Evolutionary conservation across 1,140 invertebrate species (phyloP), one percentile per base, ranked within the genome.

Genomic region (Cotesia vestalis): DNA sequence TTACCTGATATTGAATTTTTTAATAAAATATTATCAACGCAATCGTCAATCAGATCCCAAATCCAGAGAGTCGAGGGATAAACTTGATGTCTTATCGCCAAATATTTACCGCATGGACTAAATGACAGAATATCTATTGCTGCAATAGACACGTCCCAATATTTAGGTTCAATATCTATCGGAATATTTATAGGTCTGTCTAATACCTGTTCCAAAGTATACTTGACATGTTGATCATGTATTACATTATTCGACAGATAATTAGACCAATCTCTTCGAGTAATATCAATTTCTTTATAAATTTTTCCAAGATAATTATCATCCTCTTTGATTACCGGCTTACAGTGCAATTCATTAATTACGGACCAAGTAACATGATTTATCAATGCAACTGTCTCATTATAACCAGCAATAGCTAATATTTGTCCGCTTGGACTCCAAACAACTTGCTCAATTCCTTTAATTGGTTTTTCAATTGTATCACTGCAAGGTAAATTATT

Each of bases 11-110:
- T 79, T 38, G 75, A 71, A 75, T 84, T 86, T 74, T 83, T 79
- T n/a, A 85, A 74, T 59, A 86, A 74, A 9, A 87, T 72, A 75
- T 84, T 81, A 74, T 87, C 85, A 4, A 84, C 69, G 69, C 78
- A 75, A 59, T 85, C 82, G 2, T 79, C 79, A 46, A 73, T 36
- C 3, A 87, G 75, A 55, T 85, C 79, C 84, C 85, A 86, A 73
- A 87, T 84, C 84, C 84, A 86, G 11, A 86, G 72, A 2, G 84
- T 83, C 12, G 80, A 78, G 57, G 84, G 80, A 77, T 87, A 86
- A 72, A 84, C 78, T 73, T 84, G 78, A 75, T 87, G 84, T 34
- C 81, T 82, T 14, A 86, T 14, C 0, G 81, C 83, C 38, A 87
- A 76, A 74, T 83, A 86, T 71, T 79, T 80, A n/a, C 85, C 85